A percentile compares a stretch with the other conserved stretches of the same genome.
These are phyloP conservation scores for Phrynocephalus versicolor DNA, from an alignment of 2,113 vertebrate genomes.

Conservation along the genomic window DNA sequence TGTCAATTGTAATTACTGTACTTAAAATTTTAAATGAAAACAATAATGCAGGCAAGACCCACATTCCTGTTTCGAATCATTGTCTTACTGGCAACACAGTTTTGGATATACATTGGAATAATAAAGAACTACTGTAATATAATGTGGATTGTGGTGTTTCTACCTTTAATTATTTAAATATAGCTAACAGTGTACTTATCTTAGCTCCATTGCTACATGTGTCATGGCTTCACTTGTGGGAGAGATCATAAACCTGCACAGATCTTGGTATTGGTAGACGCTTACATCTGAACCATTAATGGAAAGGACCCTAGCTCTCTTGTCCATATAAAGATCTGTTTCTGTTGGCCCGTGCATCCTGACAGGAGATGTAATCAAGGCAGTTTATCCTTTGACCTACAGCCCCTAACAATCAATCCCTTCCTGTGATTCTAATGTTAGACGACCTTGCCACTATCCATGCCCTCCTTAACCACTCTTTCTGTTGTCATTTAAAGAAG, in stretches of 20 bases:
- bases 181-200: no score
- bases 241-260: no score
- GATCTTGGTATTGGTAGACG: neutral
- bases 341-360: neutral
- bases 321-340: neutral
- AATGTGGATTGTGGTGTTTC: no score
- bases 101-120: no score
- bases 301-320: neutral
- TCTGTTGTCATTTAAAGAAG: neutral
- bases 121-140: no score
- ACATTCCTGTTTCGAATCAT: no score
- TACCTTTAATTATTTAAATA: neutral
- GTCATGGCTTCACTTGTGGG: neutral
- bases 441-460: neutral
- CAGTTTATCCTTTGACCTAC: neutral
- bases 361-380: neutral
- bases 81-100: no score
- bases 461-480: neutral
- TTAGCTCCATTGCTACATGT: neutral
- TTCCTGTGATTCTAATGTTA: neutral
- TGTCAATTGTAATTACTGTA: no score
- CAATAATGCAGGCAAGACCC: no score
- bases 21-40: no score
- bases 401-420: fast-evolving
- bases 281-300: neutral